Evolutionary conservation across 2,888 invertebrate species (phyloP), one percentile per base, ranked within the genome.

Genomic region (Anarsia innoxiella): DNA sequence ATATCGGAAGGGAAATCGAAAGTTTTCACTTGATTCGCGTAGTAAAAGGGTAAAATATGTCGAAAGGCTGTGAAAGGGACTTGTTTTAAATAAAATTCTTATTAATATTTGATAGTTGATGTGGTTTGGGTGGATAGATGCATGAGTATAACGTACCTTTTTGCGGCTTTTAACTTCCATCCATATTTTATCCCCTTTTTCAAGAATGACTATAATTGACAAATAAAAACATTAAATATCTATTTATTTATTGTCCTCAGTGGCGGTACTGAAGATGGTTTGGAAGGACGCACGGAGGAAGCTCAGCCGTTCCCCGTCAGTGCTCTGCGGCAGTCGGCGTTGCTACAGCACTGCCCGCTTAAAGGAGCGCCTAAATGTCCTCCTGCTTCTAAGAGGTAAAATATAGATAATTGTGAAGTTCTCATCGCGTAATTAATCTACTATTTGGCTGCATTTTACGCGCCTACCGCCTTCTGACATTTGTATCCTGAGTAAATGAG

Each of bases 341-440:
- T 90, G 1, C 71, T 86, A 55, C 85, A 86, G 50, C 87, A 89
- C 40, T 94, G 93, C 52, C 93, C 93, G 0, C 80, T 89, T 2
- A 83, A 88, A 30, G 90, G 89, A 8, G 72, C 82, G 2, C 91
- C 92, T 0, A 87, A 88, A 48, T 94, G 93, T 59, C 88, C 91
- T 36, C 86, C 90, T 4, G 91, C 91, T 14, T 88, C 91, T 10
- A 88, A 87, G 57, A 78, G 86, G 85, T 86, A 56, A 37, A n/a
- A 8, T 3, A 19, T 8, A 19, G 19, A 19, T 19, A 19, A 19
- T 19, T 19, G 3, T 19, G 19, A n/a, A n/a, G n/a, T n/a, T n/a
- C n/a, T n/a, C n/a, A n/a, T n/a, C n/a, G n/a, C n/a, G n/a, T n/a
- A n/a, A n/a, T n/a, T n/a, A n/a, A n/a, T n/a, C n/a, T n/a, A n/a